Evolutionary conservation across 2,888 invertebrate genomes (phyloP), one percentile per base, ranked within the genome.

Genomic region (Oscheius sp.): DNA sequence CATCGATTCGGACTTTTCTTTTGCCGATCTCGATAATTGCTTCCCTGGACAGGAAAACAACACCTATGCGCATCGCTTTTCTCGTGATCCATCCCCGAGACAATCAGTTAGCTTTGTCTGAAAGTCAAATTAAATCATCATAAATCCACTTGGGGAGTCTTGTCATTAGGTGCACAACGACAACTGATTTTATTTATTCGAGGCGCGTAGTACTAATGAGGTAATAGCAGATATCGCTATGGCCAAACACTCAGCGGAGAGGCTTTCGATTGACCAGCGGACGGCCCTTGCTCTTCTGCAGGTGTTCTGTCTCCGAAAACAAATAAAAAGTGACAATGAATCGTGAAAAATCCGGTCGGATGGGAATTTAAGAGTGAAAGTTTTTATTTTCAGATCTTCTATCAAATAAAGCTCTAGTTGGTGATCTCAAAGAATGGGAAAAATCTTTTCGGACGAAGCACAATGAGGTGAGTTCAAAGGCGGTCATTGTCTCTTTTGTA

Each of bases 371-470:
- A n/a, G n/a, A n/a, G n/a, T n/a, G n/a, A 31, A 37, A 29, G n/a
- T 15, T 17, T 8, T 4, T 33, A 61, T 50, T 72, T 76, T 58
- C 58, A 79, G 79, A 78, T 52, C 63, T 76, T 45, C 65, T 82
- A 6, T 76, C 66, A 45, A 73, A 79, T 39, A 65, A 78, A 20
- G 81, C 82, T 5, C 70, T 82, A 17, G 57, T 66, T 10, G 83
- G 83, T 3, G 75, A 83, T 64, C 27, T 74, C 12, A 69, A 72
- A 5, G 81, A 79, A 39, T 72, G 78, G 67, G 73, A 76, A 29
- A 52, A 68, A 6, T 78, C 80, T 3, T 61, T 83, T 39, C 72
- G 76, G 63, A 78, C 78, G 25, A 73, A 78, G 50, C 72, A 78
- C 57, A 69, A 72, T 63, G 76, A 80, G 79, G 81, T 81, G 42